Evolutionary conservation across 92 coral and sea anemone genomes (phyloP), one percentile per base, ranked within the genome.

Genomic region (Phenganax subtilis): DNA sequence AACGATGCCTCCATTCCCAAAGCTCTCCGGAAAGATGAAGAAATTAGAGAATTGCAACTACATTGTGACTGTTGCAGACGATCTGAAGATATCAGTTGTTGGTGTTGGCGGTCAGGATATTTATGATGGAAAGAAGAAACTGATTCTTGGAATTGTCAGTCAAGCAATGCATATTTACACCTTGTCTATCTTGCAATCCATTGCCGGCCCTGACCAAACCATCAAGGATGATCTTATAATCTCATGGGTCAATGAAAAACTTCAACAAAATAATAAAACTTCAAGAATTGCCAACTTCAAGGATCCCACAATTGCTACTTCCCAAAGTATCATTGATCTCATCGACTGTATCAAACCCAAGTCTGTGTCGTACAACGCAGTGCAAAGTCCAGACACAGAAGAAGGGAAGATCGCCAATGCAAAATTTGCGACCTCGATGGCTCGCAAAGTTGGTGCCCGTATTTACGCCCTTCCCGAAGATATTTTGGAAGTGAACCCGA

Each of bases 121-220:
- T 51, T 74, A 76, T 31, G 94, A 92, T 53, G 90, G 92, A 0
- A 91, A 92, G 71, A 76, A 86, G 85, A 94, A 91, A 76, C 88
- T 94, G 0, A 86, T 92, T 75, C 87, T 91, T 80, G 92, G 90
- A 37, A 85, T 94, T 68, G 85, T 94, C 52, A 92, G 96, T 87
- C 98, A 94, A 78, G 85, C 98, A 30, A 94, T 94, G 98, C 97
- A 96, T 62, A 93, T 92, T 10, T 94, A 91, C 85, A 91, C 97
- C 31, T 76, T 94, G 91, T 86, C 93, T 69, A 78, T 94, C 58
- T 82, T 94, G 77, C 94, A 94, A 76, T 83, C 88, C 71, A 92
- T 96, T 88, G 90, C 98, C 6, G 90, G 85, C 16, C 78, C 97
- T 53, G 97, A 92, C 30, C 86, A 86, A 60, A 87, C 91, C 51